Evolutionary conservation across 2,113 vertebrate genomes (phyloP).

Genomic region (Nicator chloris): DNA sequence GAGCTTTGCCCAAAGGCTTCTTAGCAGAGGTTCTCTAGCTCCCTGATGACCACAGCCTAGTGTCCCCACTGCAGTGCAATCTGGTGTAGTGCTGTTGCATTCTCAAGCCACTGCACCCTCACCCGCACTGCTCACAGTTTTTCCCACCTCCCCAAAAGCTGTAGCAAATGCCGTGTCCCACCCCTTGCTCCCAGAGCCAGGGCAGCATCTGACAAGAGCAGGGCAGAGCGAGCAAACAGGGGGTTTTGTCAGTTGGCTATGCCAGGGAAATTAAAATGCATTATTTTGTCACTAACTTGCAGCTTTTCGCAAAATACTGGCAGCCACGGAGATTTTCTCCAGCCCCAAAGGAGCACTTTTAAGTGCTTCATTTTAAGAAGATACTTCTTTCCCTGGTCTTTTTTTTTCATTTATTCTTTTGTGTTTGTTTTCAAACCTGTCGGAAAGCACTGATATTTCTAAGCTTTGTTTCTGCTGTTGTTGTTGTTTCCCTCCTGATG

Average conservation of each 20-base stretch:
- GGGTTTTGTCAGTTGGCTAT: background rate
- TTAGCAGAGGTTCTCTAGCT: background rate
- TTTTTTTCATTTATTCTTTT: background rate
- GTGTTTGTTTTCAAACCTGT: constrained; percentile 63
- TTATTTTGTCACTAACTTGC: constrained; percentile 13
- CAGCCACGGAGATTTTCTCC: constrained; percentile 11
- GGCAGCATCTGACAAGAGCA: background rate
- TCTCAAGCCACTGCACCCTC: background rate
- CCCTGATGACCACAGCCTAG: background rate
- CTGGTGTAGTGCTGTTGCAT: rapidly evolving
- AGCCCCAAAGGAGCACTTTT: constrained; percentile 53
- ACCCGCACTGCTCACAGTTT: background rate
- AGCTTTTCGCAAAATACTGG: constrained; percentile 7
- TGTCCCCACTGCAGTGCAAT: rapidly evolving
- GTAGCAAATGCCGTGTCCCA: background rate
- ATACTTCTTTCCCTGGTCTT: background rate
- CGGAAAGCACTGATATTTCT: constrained; percentile 2
- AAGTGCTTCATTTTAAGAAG: constrained; percentile 38
- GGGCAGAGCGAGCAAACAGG: background rate
- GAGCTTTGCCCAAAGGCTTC: background rate
- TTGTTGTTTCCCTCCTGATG: constrained; percentile 25
- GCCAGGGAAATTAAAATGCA: background rate
- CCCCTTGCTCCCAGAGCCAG: background rate
- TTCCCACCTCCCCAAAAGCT: background rate
- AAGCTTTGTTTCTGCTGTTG: background rate